These are phyloP conservation scores for Allobates femoralis DNA, from an alignment of 2,797 vertebrate species.

Conservation along the genomic window DNA sequence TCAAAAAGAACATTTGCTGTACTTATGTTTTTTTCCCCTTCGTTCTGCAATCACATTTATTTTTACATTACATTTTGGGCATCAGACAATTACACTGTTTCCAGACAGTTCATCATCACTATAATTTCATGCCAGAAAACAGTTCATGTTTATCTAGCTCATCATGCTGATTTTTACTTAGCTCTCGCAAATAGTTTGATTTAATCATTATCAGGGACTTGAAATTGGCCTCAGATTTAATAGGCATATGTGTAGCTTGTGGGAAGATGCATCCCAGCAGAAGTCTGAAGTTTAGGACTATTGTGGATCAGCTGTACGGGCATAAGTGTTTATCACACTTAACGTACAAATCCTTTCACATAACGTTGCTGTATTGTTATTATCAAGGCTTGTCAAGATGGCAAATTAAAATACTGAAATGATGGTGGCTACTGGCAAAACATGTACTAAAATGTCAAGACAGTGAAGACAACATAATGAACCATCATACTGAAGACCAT, in stretches of 20 bases:
- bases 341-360: not conserved
- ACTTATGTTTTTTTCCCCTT: conserved; percentile 54
- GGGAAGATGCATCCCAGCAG: conserved; percentile 26
- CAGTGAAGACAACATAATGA: not conserved
- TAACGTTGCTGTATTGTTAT: not conserved
- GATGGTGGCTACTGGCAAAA: not conserved
- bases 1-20: conserved; percentile 54
- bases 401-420: not conserved
- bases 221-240: conserved; percentile 48
- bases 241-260: conserved; percentile 49
- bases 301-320: conserved; percentile 33
- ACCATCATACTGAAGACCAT: not conserved
- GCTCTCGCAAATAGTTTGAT: conserved; percentile 49
- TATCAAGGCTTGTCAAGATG: conserved; percentile 1
- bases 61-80: conserved; percentile 62
- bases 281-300: conserved; percentile 4
- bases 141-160: conserved; percentile 60
- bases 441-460: not conserved
- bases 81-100: conserved; percentile 58
- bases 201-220: conserved; percentile 48
- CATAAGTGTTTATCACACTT: conserved; percentile 10
- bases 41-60: conserved; percentile 57
- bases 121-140: conserved; percentile 57
- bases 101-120: conserved; percentile 63
- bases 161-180: conserved; percentile 55